Conservation (phyloP, 1,140 invertebrate genomes). For the Lepidostoma basale region DNA sequence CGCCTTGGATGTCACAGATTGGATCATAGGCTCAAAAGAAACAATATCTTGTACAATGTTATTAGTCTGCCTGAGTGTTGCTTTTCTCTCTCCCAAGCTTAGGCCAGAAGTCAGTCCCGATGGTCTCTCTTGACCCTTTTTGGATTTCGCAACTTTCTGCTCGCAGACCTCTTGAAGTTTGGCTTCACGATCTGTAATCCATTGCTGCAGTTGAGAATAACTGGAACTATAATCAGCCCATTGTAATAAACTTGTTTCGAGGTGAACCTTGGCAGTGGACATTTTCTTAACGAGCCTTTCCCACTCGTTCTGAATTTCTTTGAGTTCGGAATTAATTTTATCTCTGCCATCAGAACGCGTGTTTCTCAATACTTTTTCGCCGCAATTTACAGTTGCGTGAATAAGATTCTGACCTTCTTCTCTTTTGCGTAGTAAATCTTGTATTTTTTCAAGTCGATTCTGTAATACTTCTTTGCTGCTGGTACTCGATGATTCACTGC, state of each 20-base stretch:
- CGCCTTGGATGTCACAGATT: conserved; percentile 89
- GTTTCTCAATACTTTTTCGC: conserved; percentile 88
- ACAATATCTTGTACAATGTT: conserved; percentile 95
- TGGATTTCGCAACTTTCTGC: conserved; percentile 79
- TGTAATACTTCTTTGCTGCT: conserved; percentile 86
- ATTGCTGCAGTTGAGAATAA: conserved; percentile 89
- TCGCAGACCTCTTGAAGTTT: conserved; percentile 93
- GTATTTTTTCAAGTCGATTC: conserved; percentile 77
- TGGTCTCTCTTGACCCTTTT: conserved; percentile 67
- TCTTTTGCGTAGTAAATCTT: conserved; percentile 81
- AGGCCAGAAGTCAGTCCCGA: conserved; percentile 76
- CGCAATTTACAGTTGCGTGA: conserved; percentile 88
- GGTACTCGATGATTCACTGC: conserved; percentile 77
- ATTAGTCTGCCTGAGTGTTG: conserved; percentile 87
- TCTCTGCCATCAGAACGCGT: conserved; percentile 90
- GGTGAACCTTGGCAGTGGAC: conserved; percentile 88
- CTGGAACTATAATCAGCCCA: conserved; percentile 96
- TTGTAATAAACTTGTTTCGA: conserved; percentile 90
- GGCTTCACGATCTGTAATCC: conserved; percentile 93
- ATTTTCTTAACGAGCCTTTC: conserved; percentile 90
- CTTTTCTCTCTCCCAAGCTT: conserved; percentile 83
- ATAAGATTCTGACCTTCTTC: conserved; percentile 92
- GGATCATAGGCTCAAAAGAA: conserved; percentile 93
- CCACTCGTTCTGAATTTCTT: conserved; percentile 92
- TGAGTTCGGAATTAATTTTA: conserved; percentile 84